Evolutionary conservation across 1,140 invertebrate genomes (phyloP), one percentile per base, ranked within the genome.

Genomic region (Ruditapes philippinarum): DNA sequence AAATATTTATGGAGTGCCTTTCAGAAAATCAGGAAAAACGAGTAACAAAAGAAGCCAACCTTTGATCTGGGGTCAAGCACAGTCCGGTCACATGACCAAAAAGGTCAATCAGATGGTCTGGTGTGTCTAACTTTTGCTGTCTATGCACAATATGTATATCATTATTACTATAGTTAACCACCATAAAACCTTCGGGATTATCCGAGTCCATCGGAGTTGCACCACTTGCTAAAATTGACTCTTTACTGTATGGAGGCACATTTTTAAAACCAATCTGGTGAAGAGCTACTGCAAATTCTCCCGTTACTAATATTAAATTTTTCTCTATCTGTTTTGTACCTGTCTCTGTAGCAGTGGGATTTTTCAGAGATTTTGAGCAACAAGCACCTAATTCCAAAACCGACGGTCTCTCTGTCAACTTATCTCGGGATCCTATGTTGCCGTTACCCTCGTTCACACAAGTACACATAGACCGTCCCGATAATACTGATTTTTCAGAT

Each of bases 1-100:
- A n/a, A n/a, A n/a, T n/a, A n/a, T n/a, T n/a, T n/a, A n/a, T n/a
- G n/a, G n/a, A n/a, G n/a, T n/a, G n/a, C n/a, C n/a, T n/a, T n/a
- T n/a, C n/a, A n/a, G n/a, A n/a, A n/a, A n/a, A n/a, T n/a, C n/a
- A n/a, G n/a, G n/a, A n/a, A n/a, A n/a, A n/a, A n/a, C n/a, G n/a
- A n/a, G n/a, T n/a, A n/a, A n/a, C n/a, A n/a, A n/a, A n/a, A n/a
- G n/a, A n/a, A n/a, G n/a, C n/a, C n/a, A n/a, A 92, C 93, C 93
- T 93, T 38, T 91, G 80, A 90, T 93, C 92, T 65, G 82, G 40
- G 42, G 93, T 91, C 31, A 93, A 78, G 89, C 92, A 93, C n/a
- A 93, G 68, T 42, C 93, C 93, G 49, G 93, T 93, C 51, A 93
- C 91, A 91, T 93, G 93, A 74, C 93, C 93, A 90, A 89, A 90